Evolutionary conservation across 2,888 invertebrate species (phyloP), one percentile per base, ranked within the genome.

Genomic region (Cheilosia grossa): DNA sequence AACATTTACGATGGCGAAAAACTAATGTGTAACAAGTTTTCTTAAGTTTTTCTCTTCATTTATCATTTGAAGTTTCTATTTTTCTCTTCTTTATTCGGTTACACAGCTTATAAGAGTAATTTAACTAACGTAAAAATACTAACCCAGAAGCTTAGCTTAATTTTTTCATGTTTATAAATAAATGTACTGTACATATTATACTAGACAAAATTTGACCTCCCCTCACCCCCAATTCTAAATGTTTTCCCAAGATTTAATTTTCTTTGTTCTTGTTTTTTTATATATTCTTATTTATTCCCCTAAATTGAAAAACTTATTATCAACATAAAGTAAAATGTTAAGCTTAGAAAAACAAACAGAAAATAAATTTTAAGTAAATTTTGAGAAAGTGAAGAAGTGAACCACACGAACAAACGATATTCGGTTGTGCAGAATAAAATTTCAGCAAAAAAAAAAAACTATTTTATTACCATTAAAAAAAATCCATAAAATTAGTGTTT

Each of bases 301-400:
- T 87, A n/a, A 87, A 75, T 80, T 47, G 79, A 63, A 66, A 54
- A 73, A 70, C 86, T 89, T 88, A 88, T 87, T 86, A 81, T 88
- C 78, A 75, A 75, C 44, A 5, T 47, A 83, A 89, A 87, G 73
- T 80, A 69, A 79, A 73, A 63, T 47, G 15, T 19, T 80, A 27
- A 73, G 66, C 73, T 69, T 53, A 82, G 73, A 42, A n/a, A 72
- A 51, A 66, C 27, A 42, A 59, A 49, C 9, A 21, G 40, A 40
- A 40, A 58, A 37, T 37, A 37, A 37, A 27, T 47, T 33, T 63
- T 73, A 79, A 80, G 66, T 27, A 42, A 70, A 54, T 64, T 44
- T 70, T 49, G 58, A 64, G 72, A 75, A 72, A 63, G 53, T 19
- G 51, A 80, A 51, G 24, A 24, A 72, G 61, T 77, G 59, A 85